phyloP scores from a whole-genome alignment of 2,888 invertebrate genomes.

The Tupiocoris notatus region DNA sequence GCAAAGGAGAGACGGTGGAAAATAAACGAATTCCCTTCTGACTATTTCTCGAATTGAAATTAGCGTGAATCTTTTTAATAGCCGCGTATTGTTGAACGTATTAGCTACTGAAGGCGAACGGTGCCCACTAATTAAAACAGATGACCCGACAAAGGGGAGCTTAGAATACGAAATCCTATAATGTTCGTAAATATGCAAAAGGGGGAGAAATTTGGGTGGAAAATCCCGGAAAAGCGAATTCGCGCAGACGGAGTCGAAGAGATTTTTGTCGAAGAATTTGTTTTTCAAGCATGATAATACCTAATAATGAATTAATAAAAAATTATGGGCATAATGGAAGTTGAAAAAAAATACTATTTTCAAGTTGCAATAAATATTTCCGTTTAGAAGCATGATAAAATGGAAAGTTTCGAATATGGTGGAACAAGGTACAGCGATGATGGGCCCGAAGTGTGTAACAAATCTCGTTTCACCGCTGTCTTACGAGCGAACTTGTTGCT shows the following conservation, averaged over 20 bases:
- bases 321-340: too few relatives aligned
- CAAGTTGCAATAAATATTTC: too few relatives aligned
- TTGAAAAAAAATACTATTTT: too few relatives aligned
- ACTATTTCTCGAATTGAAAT: not conserved
- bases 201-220: not conserved
- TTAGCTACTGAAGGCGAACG: too few relatives aligned
- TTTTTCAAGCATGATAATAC: too few relatives aligned
- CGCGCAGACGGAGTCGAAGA: too few relatives aligned
- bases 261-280: too few relatives aligned
- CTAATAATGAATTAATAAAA: too few relatives aligned
- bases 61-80: constrained; percentile 17
- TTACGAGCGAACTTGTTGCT: constrained; percentile 25
- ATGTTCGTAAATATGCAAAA: not conserved
- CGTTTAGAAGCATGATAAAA: too few relatives aligned
- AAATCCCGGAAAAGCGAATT: not conserved
- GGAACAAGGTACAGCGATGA: too few relatives aligned
- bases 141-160: constrained; percentile 4
- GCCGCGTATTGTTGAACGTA: constrained; percentile 9
- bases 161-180: constrained; percentile 8
- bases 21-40: not conserved
- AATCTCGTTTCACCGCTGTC: not conserved
- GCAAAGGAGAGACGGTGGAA: not conserved
- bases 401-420: too few relatives aligned
- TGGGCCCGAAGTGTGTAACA: not conserved
- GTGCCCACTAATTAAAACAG: constrained; percentile 9